A percentile compares a stretch with the other conserved stretches of the same genome.
Evolutionary conservation across 2,797 vertebrate species (phyloP).

Genomic region (Enteromius unitaeniatus): DNA sequence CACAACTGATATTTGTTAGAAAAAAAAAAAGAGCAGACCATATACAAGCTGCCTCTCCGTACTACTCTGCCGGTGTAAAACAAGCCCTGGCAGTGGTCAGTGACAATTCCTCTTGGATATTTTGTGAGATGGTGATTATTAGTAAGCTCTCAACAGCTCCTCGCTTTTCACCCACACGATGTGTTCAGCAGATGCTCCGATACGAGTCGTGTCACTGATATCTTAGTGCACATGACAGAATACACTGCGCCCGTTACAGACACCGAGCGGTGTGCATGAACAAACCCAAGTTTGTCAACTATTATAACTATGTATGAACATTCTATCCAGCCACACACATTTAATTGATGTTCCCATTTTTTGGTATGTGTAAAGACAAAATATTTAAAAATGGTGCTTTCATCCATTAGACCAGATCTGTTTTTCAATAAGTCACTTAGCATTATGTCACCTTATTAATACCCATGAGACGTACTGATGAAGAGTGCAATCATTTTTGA

Average conservation of each 20-base stretch:
- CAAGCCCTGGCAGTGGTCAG: slow-evolving; percentile 36
- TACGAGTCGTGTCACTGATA: background rate
- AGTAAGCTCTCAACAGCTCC: slow-evolving; percentile 54
- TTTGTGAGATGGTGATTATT: slow-evolving; percentile 51
- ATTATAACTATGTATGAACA: background rate
- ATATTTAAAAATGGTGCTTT: background rate
- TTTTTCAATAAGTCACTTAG: background rate
- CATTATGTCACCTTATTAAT: background rate
- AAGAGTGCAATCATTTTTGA: background rate
- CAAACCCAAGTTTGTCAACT: background rate
- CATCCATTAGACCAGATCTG: background rate
- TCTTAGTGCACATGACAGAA: background rate
- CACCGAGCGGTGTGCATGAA: background rate
- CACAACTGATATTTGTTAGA: slow-evolving; percentile 1
- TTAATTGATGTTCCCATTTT: background rate
- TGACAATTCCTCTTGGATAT: slow-evolving; percentile 50
- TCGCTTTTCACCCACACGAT: slow-evolving; percentile 31
- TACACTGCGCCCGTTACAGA: background rate
- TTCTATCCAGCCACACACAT: background rate
- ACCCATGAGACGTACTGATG: background rate
- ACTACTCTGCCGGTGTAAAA: background rate
- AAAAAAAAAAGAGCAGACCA: background rate
- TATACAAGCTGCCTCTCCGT: background rate
- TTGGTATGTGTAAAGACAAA: background rate
- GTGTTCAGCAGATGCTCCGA: slow-evolving; percentile 35